Evolutionary conservation across 2,888 invertebrate genomes (phyloP), one percentile per base, ranked within the genome.

Genomic region (Hybos culiciformis): DNA sequence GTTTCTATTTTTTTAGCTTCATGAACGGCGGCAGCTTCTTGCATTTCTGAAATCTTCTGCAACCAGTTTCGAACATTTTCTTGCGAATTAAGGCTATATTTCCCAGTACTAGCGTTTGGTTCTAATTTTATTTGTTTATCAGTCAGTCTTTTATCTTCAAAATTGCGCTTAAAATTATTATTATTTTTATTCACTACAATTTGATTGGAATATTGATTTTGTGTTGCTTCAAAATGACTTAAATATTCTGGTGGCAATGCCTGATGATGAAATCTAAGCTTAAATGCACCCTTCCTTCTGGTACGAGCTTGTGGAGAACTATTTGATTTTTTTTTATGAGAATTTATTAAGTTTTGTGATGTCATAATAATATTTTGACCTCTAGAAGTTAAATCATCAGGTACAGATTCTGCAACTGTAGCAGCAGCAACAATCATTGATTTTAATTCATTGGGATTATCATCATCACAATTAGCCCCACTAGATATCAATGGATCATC

Each of bases 261-360:
- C 59, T 84, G 83, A 58, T 84, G 83, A 55, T 84, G 83, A 60
- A 84, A 83, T 58, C 83, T 80, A 39, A 84, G 69, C 61, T 83
- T 83, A 71, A 81, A 76, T 52, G 79, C 67, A 36, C 78, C 78
- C 50, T 50, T 49, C 15, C 49, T 41, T 39, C 50, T 41, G 19
- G 38, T 31, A 20, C 44, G 57, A 58, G 40, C 55, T 55, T n/a
- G 56, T 43, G 15, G 51, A 53, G 47, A 55, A 57, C 47, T 56
- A n/a, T 17, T 17, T 17, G 29, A 24, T 12, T 5, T 20, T 19
- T 23, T 33, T 33, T 20, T 20, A 7, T 33, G 29, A 12, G 3
- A 14, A 12, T 41, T 37, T 19, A 4, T 26, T 15, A 20, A 14
- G 9, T 18, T 32, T 23, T 15, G 18, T 37, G 11, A 11, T 14